A percentile compares a stretch with the other conserved stretches of the same genome.
Conservation (phyloP, 2,888 invertebrate genomes). For the Branchellion lobata region DNA sequence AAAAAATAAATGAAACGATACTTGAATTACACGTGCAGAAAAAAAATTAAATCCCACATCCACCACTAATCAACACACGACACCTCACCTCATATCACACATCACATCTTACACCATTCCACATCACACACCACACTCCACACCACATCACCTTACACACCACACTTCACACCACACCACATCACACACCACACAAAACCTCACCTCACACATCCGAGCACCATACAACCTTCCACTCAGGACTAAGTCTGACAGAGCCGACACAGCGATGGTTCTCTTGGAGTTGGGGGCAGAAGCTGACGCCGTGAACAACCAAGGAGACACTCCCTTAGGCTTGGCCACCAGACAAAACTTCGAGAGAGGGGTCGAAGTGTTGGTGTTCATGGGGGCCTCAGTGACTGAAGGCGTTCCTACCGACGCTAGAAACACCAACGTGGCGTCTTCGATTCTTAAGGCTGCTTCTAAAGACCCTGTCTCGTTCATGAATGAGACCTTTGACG, state of each 20-base stretch:
- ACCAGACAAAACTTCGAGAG: constrained; percentile 53
- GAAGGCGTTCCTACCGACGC: not conserved
- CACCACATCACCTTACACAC: too few relatives aligned
- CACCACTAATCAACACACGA: too few relatives aligned
- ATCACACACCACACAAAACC: too few relatives aligned
- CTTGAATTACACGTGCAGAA: too few relatives aligned
- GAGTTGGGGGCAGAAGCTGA: constrained; percentile 51
- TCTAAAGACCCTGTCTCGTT: constrained; percentile 49
- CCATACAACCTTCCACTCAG: too few relatives aligned
- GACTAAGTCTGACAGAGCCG: constrained; percentile 23
- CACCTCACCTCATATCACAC: too few relatives aligned
- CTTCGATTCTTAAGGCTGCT: constrained; percentile 50
- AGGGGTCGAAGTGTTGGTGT: constrained; percentile 50
- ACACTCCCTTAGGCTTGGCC: constrained; percentile 52
- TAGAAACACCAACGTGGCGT: constrained; percentile 51
- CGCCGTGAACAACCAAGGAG: constrained; percentile 50
- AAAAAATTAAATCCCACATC: too few relatives aligned
- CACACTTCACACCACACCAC: too few relatives aligned
- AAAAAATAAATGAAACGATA: too few relatives aligned
- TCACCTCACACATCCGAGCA: too few relatives aligned
- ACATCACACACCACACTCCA: too few relatives aligned
- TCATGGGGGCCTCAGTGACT: constrained; percentile 43
- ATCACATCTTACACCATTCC: too few relatives aligned
- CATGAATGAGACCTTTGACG: constrained; percentile 51
- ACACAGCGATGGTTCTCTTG: constrained; percentile 45